A percentile compares a stretch with the other conserved stretches of the same genome.
Evolutionary conservation across 2,888 invertebrate species (phyloP).

Genomic region (Allophyes oxyacanthae): DNA sequence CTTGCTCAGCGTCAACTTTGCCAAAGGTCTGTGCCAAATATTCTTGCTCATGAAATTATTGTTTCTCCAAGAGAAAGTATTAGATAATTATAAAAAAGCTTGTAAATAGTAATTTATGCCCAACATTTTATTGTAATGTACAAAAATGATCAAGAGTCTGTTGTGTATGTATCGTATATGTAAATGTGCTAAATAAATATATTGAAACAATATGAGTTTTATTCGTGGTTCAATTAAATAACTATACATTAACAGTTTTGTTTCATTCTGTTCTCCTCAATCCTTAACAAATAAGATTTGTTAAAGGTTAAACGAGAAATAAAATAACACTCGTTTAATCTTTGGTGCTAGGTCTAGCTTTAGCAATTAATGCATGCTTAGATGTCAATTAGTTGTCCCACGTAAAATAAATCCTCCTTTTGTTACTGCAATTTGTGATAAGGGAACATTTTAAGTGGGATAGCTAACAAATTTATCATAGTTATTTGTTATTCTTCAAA

Average conservation of each 20-base stretch:
- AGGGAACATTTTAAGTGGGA: conserved; percentile 30
- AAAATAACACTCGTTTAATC: conserved; percentile 3
- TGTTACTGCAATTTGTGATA: background rate
- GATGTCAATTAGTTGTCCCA: conserved; percentile 17
- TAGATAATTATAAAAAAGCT: conserved; percentile 1
- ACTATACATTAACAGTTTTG: conserved; percentile 19
- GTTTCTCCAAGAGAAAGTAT: conserved; percentile 53
- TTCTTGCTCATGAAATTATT: conserved; percentile 51
- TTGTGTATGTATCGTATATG: conserved; percentile 49
- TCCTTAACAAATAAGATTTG: background rate
- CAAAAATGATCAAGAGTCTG: conserved; percentile 38
- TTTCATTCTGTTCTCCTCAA: conserved; percentile 30
- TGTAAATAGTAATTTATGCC: conserved; percentile 14
- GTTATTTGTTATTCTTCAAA: background rate
- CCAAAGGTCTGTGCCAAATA: conserved; percentile 58
- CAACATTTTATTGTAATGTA: conserved; percentile 27
- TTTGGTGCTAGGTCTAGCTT: background rate
- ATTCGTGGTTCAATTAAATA: conserved; percentile 44
- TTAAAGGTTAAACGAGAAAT: conserved; percentile 17
- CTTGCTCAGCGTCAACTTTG: conserved; percentile 45
- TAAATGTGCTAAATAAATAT: conserved; percentile 64
- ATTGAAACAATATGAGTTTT: conserved; percentile 46
- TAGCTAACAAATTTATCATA: background rate
- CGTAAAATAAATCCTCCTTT: conserved; percentile 20
- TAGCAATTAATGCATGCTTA: conserved; percentile 34